These are phyloP conservation scores for Balanococcus diminutus DNA, from an alignment of 2,888 invertebrate genomes.

Conservation along the genomic window DNA sequence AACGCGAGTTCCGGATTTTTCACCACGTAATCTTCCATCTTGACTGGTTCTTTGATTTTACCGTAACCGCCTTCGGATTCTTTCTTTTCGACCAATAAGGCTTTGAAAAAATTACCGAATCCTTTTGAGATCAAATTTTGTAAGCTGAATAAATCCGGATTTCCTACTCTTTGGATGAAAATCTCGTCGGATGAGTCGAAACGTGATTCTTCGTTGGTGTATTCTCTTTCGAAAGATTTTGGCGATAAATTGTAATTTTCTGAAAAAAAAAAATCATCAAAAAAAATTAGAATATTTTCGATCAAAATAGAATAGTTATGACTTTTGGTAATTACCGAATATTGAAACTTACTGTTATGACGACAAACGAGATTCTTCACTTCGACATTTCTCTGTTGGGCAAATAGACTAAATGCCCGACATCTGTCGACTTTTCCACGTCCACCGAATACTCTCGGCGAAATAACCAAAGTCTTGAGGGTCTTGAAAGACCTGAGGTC, in stretches of 20 bases:
- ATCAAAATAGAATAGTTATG: neutral
- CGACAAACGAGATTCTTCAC: slow-evolving; percentile 38
- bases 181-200: slow-evolving; percentile 12
- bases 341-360: neutral
- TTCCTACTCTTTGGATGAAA: neutral
- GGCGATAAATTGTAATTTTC: neutral
- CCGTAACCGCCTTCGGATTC: neutral
- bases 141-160: slow-evolving; percentile 8
- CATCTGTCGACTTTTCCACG: neutral
- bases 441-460: slow-evolving; percentile 34
- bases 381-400: slow-evolving; percentile 17
- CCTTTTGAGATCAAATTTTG: slow-evolving; percentile 35
- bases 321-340: too few relatives aligned
- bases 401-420: neutral
- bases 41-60: slow-evolving; percentile 12
- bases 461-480: neutral
- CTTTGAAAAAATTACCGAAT: slow-evolving; percentile 10
- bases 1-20: neutral
- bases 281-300: neutral
- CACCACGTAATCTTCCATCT: slow-evolving; percentile 15
- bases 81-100: neutral
- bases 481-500: slow-evolving; percentile 6
- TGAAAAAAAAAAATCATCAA: neutral
- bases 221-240: slow-evolving; percentile 2
- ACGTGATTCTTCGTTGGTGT: neutral